Base-by-base conservation (phyloP, 2,113 vertebrate genomes). In the Lophotis ruficrista region DNA sequence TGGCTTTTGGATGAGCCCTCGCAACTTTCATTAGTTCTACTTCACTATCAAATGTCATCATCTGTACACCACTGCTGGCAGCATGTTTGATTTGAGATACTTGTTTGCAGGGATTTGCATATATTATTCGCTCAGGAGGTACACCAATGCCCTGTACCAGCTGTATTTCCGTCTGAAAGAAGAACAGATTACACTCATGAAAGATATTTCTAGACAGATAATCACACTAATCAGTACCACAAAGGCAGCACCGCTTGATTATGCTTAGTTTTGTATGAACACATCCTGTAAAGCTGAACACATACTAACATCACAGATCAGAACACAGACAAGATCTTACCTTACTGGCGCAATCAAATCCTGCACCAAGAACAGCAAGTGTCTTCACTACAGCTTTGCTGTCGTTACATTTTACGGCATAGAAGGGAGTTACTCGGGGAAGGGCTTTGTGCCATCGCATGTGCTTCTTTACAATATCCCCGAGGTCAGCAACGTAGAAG, bases 31-130 rank as follows among this genome's bases (percentile, higher is more conserved):
- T 98, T 92, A 99, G 94, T 57, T 99, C 99, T 66, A 99, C 98
- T 91, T 99, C 99, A 27, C 99, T 99, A 92, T 99, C 99, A 97
- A 99, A 99, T 24, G 99, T 99, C 99, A 99, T 99, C 99, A 99
- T 99, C 97, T 99, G 99, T 72, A 99, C 99, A 37, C 99, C 99
- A 10, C 98, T 99, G 80, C 98, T 98, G 71, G 99, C 99, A 20
- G 99, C 99, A 69, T 99, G 99, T 94, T 99, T 99, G 80, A 99
- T 99, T 86, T 99, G 99, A 83, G 99, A 99, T 41, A 99, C 98
- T 98, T 99, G 99, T 95, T 99, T 99, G 96, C 99, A 99, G 61
- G 99, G 99, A 95, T 99, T 99, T 92, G 99, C 99, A 95, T 99
- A 99, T 97, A 99, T 99, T 85, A 99, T 99, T 97, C 98, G 97